phyloP scores from a whole-genome alignment of 37 sponge, comb jelly and placozoan species.

The Spongilla lacustris region DNA sequence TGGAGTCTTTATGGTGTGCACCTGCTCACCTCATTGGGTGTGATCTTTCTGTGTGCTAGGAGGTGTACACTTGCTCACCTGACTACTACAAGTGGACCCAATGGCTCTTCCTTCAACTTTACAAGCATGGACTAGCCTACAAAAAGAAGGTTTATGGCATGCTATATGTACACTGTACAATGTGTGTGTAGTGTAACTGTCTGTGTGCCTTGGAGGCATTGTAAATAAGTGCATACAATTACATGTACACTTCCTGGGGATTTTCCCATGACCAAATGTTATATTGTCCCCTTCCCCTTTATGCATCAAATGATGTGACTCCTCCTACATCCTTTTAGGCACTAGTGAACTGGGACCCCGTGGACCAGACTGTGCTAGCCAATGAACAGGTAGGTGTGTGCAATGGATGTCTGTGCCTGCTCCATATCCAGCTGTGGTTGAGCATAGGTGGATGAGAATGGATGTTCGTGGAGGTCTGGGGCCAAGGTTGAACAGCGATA shows the following conservation, averaged over 20 bases:
- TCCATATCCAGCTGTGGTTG: not conserved
- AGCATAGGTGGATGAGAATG: conserved; percentile 68
- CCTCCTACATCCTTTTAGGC: conserved; percentile 22
- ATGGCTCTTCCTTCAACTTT: conserved; percentile 89
- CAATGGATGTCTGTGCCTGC: not conserved
- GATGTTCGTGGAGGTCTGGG: conserved; percentile 87
- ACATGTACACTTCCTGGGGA: not conserved
- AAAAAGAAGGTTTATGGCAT: conserved; percentile 55
- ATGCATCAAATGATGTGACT: too few species aligned
- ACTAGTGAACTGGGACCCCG: conserved; percentile 92
- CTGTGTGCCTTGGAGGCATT: too few species aligned
- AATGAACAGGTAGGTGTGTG: conserved; percentile 75
- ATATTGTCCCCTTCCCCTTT: too few species aligned
- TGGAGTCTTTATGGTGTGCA: conserved; percentile 34
- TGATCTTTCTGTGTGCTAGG: conserved; percentile 33
- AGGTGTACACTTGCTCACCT: conserved; percentile 76
- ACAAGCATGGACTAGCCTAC: conserved; percentile 80
- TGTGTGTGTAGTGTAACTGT: too few species aligned
- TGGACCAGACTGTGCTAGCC: conserved; percentile 90
- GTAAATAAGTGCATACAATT: conserved; percentile 2
- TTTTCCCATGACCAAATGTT: too few species aligned
- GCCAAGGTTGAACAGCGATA: conserved; percentile 74
- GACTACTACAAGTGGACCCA: conserved; percentile 92
- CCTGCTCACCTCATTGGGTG: conserved; percentile 52
- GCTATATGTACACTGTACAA: too few species aligned